Evolutionary conservation across 30 jellyfish, hydroid and myxozoan species (phyloP).

Genomic region (Cassiopea xamachana): DNA sequence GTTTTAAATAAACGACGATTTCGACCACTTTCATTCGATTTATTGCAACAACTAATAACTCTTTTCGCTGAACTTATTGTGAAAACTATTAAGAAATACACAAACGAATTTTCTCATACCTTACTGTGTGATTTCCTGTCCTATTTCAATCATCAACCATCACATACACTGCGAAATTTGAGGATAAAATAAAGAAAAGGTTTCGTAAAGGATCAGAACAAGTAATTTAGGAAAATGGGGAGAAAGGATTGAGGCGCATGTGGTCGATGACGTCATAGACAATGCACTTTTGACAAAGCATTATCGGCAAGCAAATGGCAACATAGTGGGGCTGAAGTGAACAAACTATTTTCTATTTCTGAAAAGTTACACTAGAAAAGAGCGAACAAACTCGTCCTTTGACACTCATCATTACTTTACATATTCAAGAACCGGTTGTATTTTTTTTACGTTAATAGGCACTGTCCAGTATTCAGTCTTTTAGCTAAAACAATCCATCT

Average conservation of each 20-base stretch:
- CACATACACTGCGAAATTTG: constrained; percentile 67
- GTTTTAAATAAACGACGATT: constrained; percentile 75
- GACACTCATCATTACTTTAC: no score
- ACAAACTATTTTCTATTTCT: neutral
- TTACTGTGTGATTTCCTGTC: constrained; percentile 12
- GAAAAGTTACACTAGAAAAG: neutral
- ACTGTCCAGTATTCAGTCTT: no score
- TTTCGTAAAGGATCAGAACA: constrained; percentile 85
- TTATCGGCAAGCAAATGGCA: constrained; percentile 68
- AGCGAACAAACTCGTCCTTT: no score
- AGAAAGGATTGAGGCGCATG: constrained; percentile 94
- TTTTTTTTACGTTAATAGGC: no score
- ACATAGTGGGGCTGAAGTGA: neutral
- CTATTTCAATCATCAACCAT: constrained; percentile 32
- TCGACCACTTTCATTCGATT: constrained; percentile 41
- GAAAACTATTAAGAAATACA: constrained; percentile 25
- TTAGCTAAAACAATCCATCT: no score
- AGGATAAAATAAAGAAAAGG: constrained; percentile 83
- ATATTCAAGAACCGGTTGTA: no score
- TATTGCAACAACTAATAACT: constrained; percentile 30
- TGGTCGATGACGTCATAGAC: constrained; percentile 96
- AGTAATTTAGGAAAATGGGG: constrained; percentile 89
- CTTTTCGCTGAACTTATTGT: constrained; percentile 1
- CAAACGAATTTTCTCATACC: constrained; percentile 24
- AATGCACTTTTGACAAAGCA: constrained; percentile 70